Base-by-base conservation (phyloP, 2,888 invertebrate species). In the Dendrolimus pini region DNA sequence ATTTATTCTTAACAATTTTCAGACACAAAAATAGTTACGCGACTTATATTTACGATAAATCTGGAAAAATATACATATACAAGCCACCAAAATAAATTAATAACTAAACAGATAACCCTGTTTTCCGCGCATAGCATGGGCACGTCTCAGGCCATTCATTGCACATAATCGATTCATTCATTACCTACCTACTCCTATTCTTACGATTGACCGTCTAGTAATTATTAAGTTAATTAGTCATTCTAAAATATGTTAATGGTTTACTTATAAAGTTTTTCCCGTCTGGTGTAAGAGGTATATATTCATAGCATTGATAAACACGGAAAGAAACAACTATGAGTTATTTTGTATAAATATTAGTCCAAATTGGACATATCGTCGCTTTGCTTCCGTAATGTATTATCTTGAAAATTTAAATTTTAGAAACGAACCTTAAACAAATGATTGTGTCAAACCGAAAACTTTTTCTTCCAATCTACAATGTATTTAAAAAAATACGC, bases 161-260 rank as follows among this genome's bases (percentile, higher is more conserved):
- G 53, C 56, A 66, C 57, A 60, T 71, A 70, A 74, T 76, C 62
- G 65, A 71, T 76, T 78, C 75, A 79, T 79, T 79, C 75, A 79
- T 75, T 75, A 71, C 61, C 55, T 75, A 71, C 61, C 55, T 47
- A 55, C 55, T 55, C 53, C 41, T 58, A 42, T 55, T 55, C 12
- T 56, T 56, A 52, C 56, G 56, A 56, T 56, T 52, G 41, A 41
- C 53, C 12, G 18, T 56, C 52, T 52, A 56, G 55, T 56, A 56
- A 56, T 56, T 56, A 56, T 62, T 67, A 57, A 57, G 59, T 59
- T 68, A 70, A 77, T 75, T 76, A 75, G 57, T 67, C 74, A 72
- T 72, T 71, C 68, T 65, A 56, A 70, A 72, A 73, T 77, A 77
- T 73, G 68, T 62, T 73, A 74, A 73, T 70, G 54, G 68, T 69